These are phyloP conservation scores for Fistularia tabacaria DNA, from an alignment of 2,797 vertebrate species.

Conservation along the genomic window DNA sequence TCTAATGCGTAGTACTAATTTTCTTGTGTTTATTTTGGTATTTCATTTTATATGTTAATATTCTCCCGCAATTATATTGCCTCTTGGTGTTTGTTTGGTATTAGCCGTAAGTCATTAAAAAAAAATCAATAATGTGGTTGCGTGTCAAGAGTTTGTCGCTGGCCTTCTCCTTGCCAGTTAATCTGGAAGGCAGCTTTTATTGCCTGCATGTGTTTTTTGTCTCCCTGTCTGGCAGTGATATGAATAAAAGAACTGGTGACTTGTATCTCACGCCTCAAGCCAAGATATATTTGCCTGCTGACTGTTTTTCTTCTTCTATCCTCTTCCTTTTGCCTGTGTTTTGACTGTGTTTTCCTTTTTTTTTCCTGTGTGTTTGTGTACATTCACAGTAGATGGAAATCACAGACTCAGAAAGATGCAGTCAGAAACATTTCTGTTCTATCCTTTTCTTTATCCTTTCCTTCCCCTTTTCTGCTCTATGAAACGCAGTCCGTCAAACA, in stretches of 20 bases:
- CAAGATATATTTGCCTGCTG: constrained; percentile 60
- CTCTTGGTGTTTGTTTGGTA: too few relatives aligned
- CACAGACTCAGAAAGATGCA: constrained; percentile 56
- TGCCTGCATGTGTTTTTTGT: constrained; percentile 58
- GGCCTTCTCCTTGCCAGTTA: constrained; percentile 29
- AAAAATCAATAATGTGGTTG: constrained; percentile 1
- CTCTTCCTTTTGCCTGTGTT: constrained; percentile 10
- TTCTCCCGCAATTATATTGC: too few relatives aligned
- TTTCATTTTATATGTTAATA: too few relatives aligned
- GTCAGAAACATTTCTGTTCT: constrained; percentile 40
- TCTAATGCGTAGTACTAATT: too few relatives aligned
- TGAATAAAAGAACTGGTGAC: constrained; percentile 53
- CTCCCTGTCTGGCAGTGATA: constrained; percentile 47
- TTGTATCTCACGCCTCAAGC: constrained; percentile 64
- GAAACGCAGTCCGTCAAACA: constrained; percentile 36
- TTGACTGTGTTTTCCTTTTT: constrained; percentile 38
- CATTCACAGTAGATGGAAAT: constrained; percentile 54
- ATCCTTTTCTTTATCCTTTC: constrained; percentile 48
- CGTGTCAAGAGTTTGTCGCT: constrained; percentile 17
- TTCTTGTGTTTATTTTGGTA: too few relatives aligned
- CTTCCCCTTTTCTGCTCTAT: constrained; percentile 37
- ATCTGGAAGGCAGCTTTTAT: constrained; percentile 42
- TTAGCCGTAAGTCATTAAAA: constrained; percentile 3
- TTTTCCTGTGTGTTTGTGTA: constrained; percentile 68
- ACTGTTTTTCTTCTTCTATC: constrained; percentile 36